These are phyloP conservation scores for Rhabditoides inermis DNA, from an alignment of 2,888 invertebrate species.

Conservation along the genomic window DNA sequence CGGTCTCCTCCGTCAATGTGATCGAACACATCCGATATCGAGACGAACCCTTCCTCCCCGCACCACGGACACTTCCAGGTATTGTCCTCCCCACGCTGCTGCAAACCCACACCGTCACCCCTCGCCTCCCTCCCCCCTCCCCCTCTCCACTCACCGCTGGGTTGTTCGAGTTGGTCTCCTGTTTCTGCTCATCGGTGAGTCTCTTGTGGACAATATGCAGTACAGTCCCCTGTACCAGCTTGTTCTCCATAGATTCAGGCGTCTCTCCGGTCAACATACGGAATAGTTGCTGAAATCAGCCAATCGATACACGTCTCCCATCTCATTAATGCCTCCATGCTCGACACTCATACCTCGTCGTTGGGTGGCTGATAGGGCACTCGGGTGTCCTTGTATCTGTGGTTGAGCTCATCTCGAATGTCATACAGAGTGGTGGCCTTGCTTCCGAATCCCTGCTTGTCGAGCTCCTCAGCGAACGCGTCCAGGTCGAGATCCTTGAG, in stretches of 20 bases:
- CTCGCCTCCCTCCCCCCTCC: too few species aligned
- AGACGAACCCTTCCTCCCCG: neutral
- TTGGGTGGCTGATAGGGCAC: slow-evolving; percentile 20
- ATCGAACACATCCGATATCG: slow-evolving; percentile 16
- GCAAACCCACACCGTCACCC: neutral
- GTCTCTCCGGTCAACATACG: slow-evolving; percentile 92
- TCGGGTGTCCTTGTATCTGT: slow-evolving; percentile 58
- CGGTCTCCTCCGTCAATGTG: slow-evolving; percentile 79
- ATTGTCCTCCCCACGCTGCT: neutral
- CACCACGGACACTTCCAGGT: neutral
- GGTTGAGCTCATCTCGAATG: slow-evolving; percentile 86
- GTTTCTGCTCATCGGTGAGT: neutral
- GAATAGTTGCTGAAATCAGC: slow-evolving; percentile 62
- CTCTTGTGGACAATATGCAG: neutral
- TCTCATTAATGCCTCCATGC: slow-evolving; percentile 18
- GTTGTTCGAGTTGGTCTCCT: too few species aligned
- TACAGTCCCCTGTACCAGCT: slow-evolving; percentile 7
- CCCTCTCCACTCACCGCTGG: too few species aligned
- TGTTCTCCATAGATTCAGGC: slow-evolving; percentile 85
- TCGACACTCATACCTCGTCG: neutral
- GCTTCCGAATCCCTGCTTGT: slow-evolving; percentile 64
- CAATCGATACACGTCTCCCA: too few species aligned
- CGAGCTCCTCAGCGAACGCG: slow-evolving; percentile 93
- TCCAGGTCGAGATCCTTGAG: slow-evolving; percentile 81
- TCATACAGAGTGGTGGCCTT: slow-evolving; percentile 72